Base-by-base conservation (phyloP, 2,888 invertebrate species). In the Volucella bombylans region DNA sequence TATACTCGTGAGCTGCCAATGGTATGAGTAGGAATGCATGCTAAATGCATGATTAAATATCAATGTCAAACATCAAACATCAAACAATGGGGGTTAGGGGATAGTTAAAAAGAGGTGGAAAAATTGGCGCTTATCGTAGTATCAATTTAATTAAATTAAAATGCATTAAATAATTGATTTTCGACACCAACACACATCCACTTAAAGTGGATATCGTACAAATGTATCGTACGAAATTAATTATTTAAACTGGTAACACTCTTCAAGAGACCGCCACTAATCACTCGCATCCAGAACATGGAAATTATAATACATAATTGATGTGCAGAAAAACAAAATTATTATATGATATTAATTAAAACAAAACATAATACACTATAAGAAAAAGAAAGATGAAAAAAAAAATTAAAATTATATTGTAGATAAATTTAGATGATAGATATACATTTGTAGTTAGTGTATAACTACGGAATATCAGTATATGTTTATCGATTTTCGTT, bases 401-500 rank as follows among this genome's bases (percentile, higher is more conserved):
- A 50, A 45, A 59, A n/a, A 61, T 49, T n/a, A n/a, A 61, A 68
- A 55, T 57, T 81, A 64, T 81, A 18, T 18, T 18, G 18, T 18
- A 81, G 81, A 76, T 81, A 81, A 52, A 61, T 41, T 61, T 71
- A 76, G 64, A 54, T 12, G 43, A 67, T 82, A 72, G 43, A 71
- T 43, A 65, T 50, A 31, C 0, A 31, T 31, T 31, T 31, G 31
- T 31, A 82, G 55, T 67, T 72, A 76, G 67, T 50, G 55, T 77
- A 55, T 73, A 82, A 71, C 71, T 82, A 71, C 57, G 77, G 68
- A 62, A 72, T 71, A 78, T 54, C 61, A 82, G 71, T 82, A 61
- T 52, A 73, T 82, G 82, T 82, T 77, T 82, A 78, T 68, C 77
- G 77, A 82, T 77, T 82, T 82, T 55, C 77, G 82, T 82, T 82